phyloP scores from a whole-genome alignment of 2,888 invertebrate genomes.

The Exephanes ischioxanthus region DNA sequence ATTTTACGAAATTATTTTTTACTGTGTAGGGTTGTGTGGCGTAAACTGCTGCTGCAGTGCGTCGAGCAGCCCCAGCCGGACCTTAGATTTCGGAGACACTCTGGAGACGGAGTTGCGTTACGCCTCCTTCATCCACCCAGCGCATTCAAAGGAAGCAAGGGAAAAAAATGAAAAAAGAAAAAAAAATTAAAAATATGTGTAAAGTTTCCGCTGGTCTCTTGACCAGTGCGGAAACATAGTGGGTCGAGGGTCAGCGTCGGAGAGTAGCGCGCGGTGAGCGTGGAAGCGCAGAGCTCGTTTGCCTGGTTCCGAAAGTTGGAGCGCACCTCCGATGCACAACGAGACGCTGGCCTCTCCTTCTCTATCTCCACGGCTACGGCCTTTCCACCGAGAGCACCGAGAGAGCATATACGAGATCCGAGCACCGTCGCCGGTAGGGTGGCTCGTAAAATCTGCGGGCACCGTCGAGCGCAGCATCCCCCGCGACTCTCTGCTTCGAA shows the following conservation, averaged over 20 bases:
- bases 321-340: conserved; percentile 44
- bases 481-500: conserved; percentile 56
- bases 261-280: conserved; percentile 47
- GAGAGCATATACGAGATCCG: conserved; percentile 50
- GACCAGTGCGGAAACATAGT: conserved; percentile 30
- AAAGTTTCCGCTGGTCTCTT: conserved; percentile 29
- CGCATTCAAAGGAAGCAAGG: background rate
- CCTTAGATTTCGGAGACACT: conserved; percentile 22
- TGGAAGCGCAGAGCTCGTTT: conserved; percentile 27
- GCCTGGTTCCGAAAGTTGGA: conserved; percentile 15
- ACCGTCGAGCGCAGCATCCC: conserved; percentile 62
- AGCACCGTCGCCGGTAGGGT: conserved; percentile 46
- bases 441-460: conserved; percentile 62
- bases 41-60: too few relatives aligned
- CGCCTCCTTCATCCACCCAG: background rate
- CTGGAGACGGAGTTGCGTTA: background rate
- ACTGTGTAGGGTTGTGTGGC: too few relatives aligned
- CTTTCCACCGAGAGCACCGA: background rate
- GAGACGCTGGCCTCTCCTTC: conserved; percentile 42
- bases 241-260: conserved; percentile 53
- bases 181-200: conserved; percentile 23
- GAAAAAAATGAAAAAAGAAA: background rate
- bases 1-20: too few relatives aligned
- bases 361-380: background rate
- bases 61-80: too few relatives aligned